Base-by-base conservation (phyloP, 2,113 vertebrate species). In the Festucalex cinctus region DNA sequence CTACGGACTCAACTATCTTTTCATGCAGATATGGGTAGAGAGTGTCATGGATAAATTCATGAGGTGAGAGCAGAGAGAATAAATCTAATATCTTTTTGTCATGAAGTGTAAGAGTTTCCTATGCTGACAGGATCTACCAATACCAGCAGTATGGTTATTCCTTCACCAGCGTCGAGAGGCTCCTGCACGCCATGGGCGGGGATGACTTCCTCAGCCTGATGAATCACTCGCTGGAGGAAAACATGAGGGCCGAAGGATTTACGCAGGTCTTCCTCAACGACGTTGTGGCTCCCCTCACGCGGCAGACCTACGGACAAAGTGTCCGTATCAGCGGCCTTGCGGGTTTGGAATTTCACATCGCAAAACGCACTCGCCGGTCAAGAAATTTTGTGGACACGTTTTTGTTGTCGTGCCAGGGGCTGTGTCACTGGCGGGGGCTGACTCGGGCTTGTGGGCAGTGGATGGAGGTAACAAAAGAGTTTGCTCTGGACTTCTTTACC, bases 11-110 rank as follows among this genome's bases (percentile, higher is more conserved):
- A 94, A 91, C 71, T 86, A 94, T 41, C 75, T 98, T 1, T 92
- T 96, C 7, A 93, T 96, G 94, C 91, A 92, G 76, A 94, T 96
- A 92, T 98, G 96, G 96, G 93, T 97, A 81, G 96, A 99, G 80
- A 89, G 91, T 28, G 0, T 96, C 63, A 56, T 98, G 72, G 95
- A 98, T 84, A 98, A 95, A 71, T 98, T 99, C 71, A 98, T 99
- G 95, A 93, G 95, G 97, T 97, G 84, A 82, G 75, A 14, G 63
- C 7, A 20, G 4, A 66, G 32, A 39, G 7, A 13, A 36, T 49
- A 9, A 39, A 51, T 36, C 8, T 41, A 22, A 44, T 6, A 62
- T 3, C 3, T 36, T 3, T 19, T 35, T 63, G 4, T 9, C 24
- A 9, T n/a, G 1, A 39, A 20, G 16, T 36, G 2, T 7, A 13